These are phyloP conservation scores for Tauraco erythrolophus DNA, from an alignment of 2,113 vertebrate species.

Conservation along the genomic window DNA sequence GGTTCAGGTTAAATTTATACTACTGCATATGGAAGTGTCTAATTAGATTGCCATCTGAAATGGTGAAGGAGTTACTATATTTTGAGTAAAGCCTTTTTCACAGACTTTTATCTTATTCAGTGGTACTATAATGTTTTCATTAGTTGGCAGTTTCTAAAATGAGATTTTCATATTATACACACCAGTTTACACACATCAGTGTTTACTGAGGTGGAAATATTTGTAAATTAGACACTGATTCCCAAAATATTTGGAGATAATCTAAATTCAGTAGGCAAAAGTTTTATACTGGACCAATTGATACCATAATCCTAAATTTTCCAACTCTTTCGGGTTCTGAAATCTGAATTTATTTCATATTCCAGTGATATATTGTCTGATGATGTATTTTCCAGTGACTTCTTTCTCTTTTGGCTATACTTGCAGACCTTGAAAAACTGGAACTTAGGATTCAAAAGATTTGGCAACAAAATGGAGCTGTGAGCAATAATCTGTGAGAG, in stretches of 20 bases:
- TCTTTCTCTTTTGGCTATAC: neutral
- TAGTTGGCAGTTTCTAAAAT: conserved; percentile 30
- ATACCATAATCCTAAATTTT: neutral
- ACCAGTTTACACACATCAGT: neutral
- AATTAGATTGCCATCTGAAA: conserved; percentile 58
- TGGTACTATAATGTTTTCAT: neutral
- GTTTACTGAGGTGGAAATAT: neutral
- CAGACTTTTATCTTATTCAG: neutral
- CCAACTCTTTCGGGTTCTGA: neutral
- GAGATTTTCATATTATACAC: neutral
- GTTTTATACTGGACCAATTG: neutral
- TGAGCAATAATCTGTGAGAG: neutral
- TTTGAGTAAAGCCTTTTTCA: neutral
- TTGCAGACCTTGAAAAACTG: neutral
- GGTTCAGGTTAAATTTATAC: conserved; percentile 67
- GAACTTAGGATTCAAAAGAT: neutral
- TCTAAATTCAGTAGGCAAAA: neutral
- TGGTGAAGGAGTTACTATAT: conserved; percentile 43
- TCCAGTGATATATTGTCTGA: neutral
- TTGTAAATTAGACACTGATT: neutral
- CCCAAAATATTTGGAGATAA: neutral
- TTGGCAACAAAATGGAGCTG: neutral
- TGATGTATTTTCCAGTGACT: neutral
- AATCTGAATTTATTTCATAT: neutral
- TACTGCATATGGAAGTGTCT: conserved; percentile 54